These are phyloP conservation scores for Ephestia elutella DNA, from an alignment of 1,140 invertebrate species.

Conservation along the genomic window DNA sequence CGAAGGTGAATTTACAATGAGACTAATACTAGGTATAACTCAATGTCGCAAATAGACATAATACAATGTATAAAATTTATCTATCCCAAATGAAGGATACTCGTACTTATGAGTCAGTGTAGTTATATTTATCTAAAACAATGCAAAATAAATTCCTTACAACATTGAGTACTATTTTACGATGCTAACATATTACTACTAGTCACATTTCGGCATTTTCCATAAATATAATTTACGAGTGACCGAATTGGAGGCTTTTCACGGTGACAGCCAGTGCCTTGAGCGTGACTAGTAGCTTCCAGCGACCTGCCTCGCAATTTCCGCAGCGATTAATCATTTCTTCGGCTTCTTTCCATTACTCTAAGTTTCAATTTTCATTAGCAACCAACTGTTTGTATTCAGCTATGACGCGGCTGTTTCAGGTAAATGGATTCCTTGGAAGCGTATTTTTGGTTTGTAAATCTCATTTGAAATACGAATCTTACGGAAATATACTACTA, in stretches of 20 bases:
- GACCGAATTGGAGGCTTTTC: neutral
- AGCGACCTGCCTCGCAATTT: constrained; percentile 3
- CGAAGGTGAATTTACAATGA: no score
- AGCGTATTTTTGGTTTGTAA: neutral
- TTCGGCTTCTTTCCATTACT: constrained; percentile 3
- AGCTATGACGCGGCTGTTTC: neutral
- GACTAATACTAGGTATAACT: no score
- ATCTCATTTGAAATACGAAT: neutral
- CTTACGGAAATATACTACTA: neutral
- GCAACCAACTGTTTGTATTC: constrained; percentile 1
- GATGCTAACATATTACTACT: no score
- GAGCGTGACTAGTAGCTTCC: neutral
- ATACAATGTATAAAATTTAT: no score
- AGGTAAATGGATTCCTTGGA: neutral
- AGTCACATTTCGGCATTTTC: neutral
- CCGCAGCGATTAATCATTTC: constrained; percentile 2
- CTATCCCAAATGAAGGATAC: no score
- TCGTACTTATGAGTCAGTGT: no score
- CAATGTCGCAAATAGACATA: no score
- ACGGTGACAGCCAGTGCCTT: neutral
- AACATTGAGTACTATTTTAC: no score
- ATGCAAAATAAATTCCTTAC: no score
- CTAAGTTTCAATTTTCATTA: constrained; percentile 5
- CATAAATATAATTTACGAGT: neutral
- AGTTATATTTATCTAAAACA: no score